Evolutionary conservation across 2,113 vertebrate genomes (phyloP).

Genomic region (Rutilus rutilus): DNA sequence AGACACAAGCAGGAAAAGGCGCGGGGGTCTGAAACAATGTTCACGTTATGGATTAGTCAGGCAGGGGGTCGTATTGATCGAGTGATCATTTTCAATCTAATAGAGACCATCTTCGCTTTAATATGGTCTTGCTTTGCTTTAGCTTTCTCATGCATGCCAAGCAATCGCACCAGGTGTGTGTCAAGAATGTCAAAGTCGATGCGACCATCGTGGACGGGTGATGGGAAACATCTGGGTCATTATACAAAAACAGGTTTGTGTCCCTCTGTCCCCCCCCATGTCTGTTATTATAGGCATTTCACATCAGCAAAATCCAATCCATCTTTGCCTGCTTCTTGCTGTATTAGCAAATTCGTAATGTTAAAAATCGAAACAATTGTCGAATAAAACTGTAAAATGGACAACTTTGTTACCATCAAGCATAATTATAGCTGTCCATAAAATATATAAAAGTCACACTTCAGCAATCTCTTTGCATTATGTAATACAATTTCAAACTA

Average conservation of each 20-base stretch:
- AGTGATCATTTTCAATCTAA: slow-evolving; percentile 62
- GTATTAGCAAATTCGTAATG: not conserved
- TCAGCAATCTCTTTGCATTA: not conserved
- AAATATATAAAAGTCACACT: not conserved
- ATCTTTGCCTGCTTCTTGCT: not conserved
- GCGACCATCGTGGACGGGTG: not conserved
- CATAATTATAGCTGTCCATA: not conserved
- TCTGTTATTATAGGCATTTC: not conserved
- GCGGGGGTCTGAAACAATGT: slow-evolving; percentile 52
- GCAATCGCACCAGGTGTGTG: slow-evolving; percentile 30
- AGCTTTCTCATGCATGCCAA: slow-evolving; percentile 53
- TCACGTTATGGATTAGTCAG: slow-evolving; percentile 61
- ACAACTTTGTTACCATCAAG: not conserved
- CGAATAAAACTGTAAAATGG: not conserved
- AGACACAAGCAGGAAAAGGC: slow-evolving; percentile 52
- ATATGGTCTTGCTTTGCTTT: slow-evolving; percentile 56
- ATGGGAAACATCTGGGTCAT: slow-evolving; percentile 37
- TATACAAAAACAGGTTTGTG: not conserved
- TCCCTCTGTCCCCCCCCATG: not conserved
- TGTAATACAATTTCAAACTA: not conserved
- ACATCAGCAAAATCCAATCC: not conserved
- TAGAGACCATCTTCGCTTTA: slow-evolving; percentile 55
- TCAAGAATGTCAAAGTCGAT: slow-evolving; percentile 50
- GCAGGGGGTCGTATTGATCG: slow-evolving; percentile 58
- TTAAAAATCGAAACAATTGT: not conserved